Base-by-base conservation (phyloP, 2,888 invertebrate species). In the Matsumyia berberina region DNA sequence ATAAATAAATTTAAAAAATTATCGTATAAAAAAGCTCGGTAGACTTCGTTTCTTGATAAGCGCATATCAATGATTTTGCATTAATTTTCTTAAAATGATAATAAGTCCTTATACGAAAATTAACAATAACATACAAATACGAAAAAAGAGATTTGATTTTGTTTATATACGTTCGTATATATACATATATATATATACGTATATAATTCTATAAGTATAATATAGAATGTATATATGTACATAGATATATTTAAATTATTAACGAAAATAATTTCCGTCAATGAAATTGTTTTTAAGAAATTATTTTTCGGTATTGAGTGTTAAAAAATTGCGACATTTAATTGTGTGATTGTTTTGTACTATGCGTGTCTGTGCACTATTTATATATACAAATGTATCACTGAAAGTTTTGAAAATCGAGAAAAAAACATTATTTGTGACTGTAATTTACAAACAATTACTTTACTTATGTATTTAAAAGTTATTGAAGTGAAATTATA, bases 101-200 rank as follows among this genome's bases (percentile, higher is more conserved):
- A 89, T 87, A 87, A 87, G 87, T 89, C 87, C 49, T 88, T 89
- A 88, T 89, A 88, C 87, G 88, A 90, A 90, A 90, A 90, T 90
- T 89, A 90, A 91, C 90, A 90, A 91, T 88, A 91, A 91, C 91
- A 90, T 90, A 91, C 91, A 91, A 91, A 91, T 91, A 91, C 91
- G 90, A 91, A 91, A 91, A 91, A 90, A 90, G 90, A 90, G 90
- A 90, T 91, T 91, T 90, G 87, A 89, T 78, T 82, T 70, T 86
- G 62, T 80, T 69, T 67, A 62, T 70, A 35, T 74, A 74, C 70
- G 79, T 79, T 55, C 80, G 77, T 79, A 55, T 53, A 60, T 70
- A 24, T 83, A 77, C 83, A 64, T 70, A 86, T 69, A 80, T 62
- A 67, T 81, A 73, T 60, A 72, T 79, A 57, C 69, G 46, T 58